Evolutionary conservation across 2,797 vertebrate species (phyloP).

Genomic region (Eulemur mongoz): DNA sequence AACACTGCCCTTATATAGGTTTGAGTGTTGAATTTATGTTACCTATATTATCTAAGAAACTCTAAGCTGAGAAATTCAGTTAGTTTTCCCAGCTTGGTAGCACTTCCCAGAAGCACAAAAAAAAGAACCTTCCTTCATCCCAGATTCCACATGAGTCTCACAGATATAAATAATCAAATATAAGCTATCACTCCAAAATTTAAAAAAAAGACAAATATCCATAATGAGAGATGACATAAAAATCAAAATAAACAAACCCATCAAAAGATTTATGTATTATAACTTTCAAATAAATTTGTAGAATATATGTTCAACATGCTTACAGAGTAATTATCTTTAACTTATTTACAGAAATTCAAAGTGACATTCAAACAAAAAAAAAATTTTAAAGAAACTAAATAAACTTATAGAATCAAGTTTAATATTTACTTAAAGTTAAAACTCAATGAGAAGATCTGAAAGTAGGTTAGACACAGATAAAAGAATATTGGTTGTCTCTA

Average conservation of each 20-base stretch:
- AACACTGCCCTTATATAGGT: neutral
- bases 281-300: neutral
- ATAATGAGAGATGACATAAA: neutral
- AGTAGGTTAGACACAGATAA: neutral
- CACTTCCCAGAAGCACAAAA: neutral
- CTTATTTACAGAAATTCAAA: neutral
- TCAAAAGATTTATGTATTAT: neutral
- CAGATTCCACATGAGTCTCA: neutral
- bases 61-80: neutral
- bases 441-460: neutral
- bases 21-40: neutral
- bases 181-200: neutral
- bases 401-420: neutral
- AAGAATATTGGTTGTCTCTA: neutral
- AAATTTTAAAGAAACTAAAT: neutral
- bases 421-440: neutral
- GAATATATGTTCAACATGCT: neutral
- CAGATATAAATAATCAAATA: neutral
- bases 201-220: neutral
- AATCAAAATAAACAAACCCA: neutral
- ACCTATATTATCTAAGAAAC: neutral
- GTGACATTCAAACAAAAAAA: neutral
- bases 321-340: neutral
- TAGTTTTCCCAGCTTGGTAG: neutral
- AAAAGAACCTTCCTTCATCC: neutral